phyloP scores from a whole-genome alignment of 2,888 invertebrate species.

The Macrophya annulata region DNA sequence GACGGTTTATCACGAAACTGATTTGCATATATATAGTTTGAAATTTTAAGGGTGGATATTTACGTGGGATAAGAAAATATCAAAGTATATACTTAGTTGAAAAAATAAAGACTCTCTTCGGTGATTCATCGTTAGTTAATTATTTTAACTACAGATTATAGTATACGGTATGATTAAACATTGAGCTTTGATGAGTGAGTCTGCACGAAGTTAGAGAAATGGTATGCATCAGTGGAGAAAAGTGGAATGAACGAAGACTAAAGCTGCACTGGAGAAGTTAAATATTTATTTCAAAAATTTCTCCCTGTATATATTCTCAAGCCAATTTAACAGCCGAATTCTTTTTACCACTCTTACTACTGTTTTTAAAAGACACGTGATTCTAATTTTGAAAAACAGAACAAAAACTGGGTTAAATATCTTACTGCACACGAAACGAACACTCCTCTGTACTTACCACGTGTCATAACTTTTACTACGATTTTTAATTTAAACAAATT shows the following conservation, averaged over 20 bases:
- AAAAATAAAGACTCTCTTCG: neutral
- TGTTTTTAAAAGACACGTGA: neutral
- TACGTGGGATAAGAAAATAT: too few relatives aligned
- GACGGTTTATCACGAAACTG: too few relatives aligned
- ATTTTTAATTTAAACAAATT: neutral
- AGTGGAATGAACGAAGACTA: slow-evolving; percentile 28
- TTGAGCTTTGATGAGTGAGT: neutral
- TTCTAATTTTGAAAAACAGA: neutral
- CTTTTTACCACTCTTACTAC: neutral
- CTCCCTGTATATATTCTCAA: neutral
- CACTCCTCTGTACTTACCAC: neutral
- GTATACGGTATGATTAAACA: neutral
- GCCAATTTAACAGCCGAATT: slow-evolving; percentile 17
- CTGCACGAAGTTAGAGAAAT: neutral
- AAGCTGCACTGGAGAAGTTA: slow-evolving; percentile 1
- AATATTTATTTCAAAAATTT: slow-evolving; percentile 13
- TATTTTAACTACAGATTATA: neutral
- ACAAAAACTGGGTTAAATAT: neutral
- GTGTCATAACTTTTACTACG: neutral
- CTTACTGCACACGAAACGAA: neutral
- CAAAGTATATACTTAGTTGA: too few relatives aligned
- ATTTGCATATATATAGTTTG: neutral
- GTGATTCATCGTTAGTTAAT: neutral
- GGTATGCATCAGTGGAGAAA: slow-evolving; percentile 4
- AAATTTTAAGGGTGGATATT: neutral